phyloP scores from a whole-genome alignment of 2,113 vertebrate species.

The Megaleporinus macrocephalus region DNA sequence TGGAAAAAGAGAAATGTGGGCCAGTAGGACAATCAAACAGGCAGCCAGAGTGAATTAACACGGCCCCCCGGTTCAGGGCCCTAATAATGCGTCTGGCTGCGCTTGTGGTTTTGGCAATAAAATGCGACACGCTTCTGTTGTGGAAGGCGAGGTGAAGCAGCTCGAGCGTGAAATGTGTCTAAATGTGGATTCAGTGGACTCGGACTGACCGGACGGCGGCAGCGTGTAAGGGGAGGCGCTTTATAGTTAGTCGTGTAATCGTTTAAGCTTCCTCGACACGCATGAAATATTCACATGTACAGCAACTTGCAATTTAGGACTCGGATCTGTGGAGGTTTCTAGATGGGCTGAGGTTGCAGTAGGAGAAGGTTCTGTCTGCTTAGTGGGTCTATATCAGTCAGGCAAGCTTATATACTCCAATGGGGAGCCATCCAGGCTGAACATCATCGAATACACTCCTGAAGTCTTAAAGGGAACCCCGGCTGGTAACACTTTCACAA shows the following conservation, averaged over 20 bases:
- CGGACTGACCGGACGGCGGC: not conserved
- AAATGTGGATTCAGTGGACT: slow-evolving; percentile 37
- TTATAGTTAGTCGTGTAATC: slow-evolving; percentile 5
- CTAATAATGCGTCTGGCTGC: not conserved
- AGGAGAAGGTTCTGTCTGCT: not conserved
- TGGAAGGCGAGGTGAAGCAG: slow-evolving; percentile 23
- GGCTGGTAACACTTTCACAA: no score
- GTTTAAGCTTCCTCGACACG: slow-evolving; percentile 4
- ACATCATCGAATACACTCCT: no score
- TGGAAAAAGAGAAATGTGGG: no score
- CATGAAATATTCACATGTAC: slow-evolving; percentile 49
- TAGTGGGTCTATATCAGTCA: no score
- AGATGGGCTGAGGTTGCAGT: not conserved
- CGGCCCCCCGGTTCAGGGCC: not conserved
- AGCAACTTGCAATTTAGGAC: slow-evolving; percentile 31
- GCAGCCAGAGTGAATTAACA: not conserved
- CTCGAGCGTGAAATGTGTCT: slow-evolving; percentile 37
- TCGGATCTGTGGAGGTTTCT: slow-evolving; percentile 5
- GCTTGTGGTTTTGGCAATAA: slow-evolving; percentile 17
- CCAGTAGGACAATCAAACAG: not conserved
- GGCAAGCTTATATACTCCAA: no score
- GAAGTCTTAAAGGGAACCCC: no score
- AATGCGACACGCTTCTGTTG: slow-evolving; percentile 27
- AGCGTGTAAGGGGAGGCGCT: not conserved
- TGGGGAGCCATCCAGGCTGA: no score